These are phyloP conservation scores for Scaptomyza cyrtandrae DNA, from an alignment of 2,888 invertebrate genomes.

Conservation along the genomic window DNA sequence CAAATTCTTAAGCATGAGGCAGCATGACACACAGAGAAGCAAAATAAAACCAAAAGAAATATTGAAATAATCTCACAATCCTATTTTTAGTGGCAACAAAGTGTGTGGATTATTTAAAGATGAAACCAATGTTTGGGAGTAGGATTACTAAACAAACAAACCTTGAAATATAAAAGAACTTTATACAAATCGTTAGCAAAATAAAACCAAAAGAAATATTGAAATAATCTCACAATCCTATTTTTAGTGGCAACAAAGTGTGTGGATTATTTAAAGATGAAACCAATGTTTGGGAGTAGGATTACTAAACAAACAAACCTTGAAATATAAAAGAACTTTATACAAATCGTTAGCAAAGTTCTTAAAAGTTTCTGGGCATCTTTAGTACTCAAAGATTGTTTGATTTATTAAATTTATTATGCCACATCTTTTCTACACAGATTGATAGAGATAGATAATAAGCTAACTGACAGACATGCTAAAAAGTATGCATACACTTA, in stretches of 20 bases:
- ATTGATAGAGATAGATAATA: background rate
- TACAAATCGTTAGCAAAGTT: no score
- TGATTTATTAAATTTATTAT: background rate
- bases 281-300: background rate
- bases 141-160: background rate
- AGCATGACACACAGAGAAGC: constrained; percentile 32
- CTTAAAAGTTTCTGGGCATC: background rate
- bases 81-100: constrained; percentile 8
- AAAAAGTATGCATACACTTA: constrained; percentile 4
- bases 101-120: background rate
- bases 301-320: background rate
- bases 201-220: no score
- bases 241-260: background rate
- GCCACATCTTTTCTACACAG: background rate
- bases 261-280: background rate
- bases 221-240: no score
- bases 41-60: constrained; percentile 48
- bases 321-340: no score
- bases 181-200: no score
- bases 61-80: no score
- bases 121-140: background rate
- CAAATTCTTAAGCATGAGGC: constrained; percentile 50
- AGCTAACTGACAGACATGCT: constrained; percentile 6
- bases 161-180: no score
- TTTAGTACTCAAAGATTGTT: background rate